A percentile compares a stretch with the other conserved stretches of the same genome.
Conservation (phyloP, 1,140 invertebrate species). For the Penaeus indicus region DNA sequence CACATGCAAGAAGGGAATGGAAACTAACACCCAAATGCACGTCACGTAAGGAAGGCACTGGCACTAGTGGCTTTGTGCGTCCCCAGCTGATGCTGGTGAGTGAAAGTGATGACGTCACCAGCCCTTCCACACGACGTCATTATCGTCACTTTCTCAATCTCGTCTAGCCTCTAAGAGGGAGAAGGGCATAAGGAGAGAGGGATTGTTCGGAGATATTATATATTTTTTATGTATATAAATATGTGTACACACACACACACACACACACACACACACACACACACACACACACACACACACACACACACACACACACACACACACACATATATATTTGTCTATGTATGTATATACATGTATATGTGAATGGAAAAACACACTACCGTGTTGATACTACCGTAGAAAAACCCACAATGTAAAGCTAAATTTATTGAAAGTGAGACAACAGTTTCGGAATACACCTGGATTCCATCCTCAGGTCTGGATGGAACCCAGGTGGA, state of each 20-base stretch:
- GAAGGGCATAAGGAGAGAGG: background rate
- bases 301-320: slow-evolving; percentile 10
- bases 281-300: slow-evolving; percentile 30
- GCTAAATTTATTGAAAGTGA: too few relatives aligned
- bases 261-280: slow-evolving; percentile 31
- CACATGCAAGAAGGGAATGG: too few relatives aligned
- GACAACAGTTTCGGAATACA: too few relatives aligned
- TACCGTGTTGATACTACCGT: too few relatives aligned
- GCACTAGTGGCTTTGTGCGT: background rate
- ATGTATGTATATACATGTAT: background rate
- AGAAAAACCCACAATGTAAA: too few relatives aligned
- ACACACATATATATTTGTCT: background rate
- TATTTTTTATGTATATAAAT: background rate
- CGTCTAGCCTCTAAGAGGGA: background rate
- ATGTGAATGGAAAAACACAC: too few relatives aligned
- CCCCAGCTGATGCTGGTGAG: background rate
- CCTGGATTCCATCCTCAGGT: too few relatives aligned
- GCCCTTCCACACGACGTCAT: slow-evolving; percentile 30
- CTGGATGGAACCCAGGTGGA: too few relatives aligned
- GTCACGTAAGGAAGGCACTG: background rate
- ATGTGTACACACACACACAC: background rate
- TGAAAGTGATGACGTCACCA: slow-evolving; percentile 47
- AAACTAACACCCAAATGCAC: background rate
- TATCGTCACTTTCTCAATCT: slow-evolving; percentile 38
- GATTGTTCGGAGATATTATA: background rate